Evolutionary conservation across 2,113 vertebrate genomes (phyloP).

Genomic region (Motacilla tschutschensis): DNA sequence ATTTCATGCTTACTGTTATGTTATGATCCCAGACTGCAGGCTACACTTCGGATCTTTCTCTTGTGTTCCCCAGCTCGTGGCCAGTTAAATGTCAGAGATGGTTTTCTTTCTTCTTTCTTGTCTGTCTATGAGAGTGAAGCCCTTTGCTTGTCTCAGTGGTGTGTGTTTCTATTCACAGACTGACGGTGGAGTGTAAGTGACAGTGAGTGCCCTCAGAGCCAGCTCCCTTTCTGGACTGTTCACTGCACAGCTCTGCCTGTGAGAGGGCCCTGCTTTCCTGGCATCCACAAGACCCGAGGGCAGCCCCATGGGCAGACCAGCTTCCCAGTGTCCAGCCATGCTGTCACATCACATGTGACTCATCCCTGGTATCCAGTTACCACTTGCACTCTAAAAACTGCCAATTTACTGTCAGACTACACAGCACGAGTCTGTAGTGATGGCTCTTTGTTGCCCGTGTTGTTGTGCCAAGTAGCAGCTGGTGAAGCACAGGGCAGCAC

Average conservation of each 20-base stretch:
- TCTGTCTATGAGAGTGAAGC: not conserved
- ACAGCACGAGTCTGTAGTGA: rapidly evolving
- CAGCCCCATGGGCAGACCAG: not conserved
- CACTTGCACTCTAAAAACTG: not conserved
- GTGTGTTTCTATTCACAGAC: not conserved
- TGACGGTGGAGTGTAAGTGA: not conserved
- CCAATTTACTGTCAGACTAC: not conserved
- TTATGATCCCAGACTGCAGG: not conserved
- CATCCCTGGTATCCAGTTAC: not conserved
- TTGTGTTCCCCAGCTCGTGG: not conserved
- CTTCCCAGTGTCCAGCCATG: not conserved
- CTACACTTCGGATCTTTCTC: not conserved
- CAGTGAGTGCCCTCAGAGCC: not conserved
- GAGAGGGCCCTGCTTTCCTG: not conserved
- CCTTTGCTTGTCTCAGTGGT: not conserved
- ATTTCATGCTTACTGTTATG: not conserved
- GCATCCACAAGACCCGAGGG: not conserved
- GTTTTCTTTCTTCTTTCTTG: not conserved
- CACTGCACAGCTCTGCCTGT: not conserved
- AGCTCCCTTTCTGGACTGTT: not conserved
- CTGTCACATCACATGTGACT: not conserved
- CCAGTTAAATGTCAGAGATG: not conserved
- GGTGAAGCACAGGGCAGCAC: not conserved
- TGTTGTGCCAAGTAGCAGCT: not conserved
- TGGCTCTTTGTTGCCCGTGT: not conserved